These are phyloP conservation scores for Lagria hirta DNA, from an alignment of 2,888 invertebrate species.

Conservation along the genomic window DNA sequence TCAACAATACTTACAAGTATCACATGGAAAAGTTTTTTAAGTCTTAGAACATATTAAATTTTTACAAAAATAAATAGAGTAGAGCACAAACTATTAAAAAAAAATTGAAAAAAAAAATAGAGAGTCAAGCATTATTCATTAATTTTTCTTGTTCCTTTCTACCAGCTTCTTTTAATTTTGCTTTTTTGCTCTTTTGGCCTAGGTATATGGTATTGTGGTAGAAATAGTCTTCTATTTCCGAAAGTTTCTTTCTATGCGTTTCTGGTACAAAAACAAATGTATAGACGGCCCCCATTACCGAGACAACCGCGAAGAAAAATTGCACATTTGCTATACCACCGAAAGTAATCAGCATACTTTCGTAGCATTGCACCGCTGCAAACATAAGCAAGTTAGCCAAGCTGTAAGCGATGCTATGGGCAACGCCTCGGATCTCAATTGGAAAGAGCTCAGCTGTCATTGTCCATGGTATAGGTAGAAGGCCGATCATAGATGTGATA, in stretches of 20 bases:
- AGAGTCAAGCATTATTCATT: conserved; percentile 14
- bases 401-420: conserved; percentile 61
- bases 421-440: conserved; percentile 61
- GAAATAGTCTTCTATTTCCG: conserved; percentile 57
- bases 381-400: conserved; percentile 63
- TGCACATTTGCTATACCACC: conserved; percentile 58
- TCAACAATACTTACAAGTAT: too few relatives aligned
- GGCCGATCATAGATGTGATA: conserved; percentile 61
- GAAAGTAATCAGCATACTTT: conserved; percentile 43
- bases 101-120: too few relatives aligned
- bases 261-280: conserved; percentile 56
- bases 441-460: conserved; percentile 67
- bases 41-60: too few relatives aligned
- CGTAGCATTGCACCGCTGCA: conserved; percentile 58
- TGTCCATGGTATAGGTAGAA: conserved; percentile 66
- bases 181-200: conserved; percentile 23
- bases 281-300: conserved; percentile 52
- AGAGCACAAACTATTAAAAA: too few relatives aligned
- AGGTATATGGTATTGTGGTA: conserved; percentile 48
- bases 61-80: too few relatives aligned
- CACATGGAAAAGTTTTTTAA: too few relatives aligned
- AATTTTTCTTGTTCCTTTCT: conserved; percentile 9
- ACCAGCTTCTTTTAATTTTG: neutral
- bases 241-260: conserved; percentile 57
- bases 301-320: conserved; percentile 59